These are phyloP conservation scores for Zaprionus lineosus DNA, from an alignment of 2,888 invertebrate genomes.

Conservation along the genomic window DNA sequence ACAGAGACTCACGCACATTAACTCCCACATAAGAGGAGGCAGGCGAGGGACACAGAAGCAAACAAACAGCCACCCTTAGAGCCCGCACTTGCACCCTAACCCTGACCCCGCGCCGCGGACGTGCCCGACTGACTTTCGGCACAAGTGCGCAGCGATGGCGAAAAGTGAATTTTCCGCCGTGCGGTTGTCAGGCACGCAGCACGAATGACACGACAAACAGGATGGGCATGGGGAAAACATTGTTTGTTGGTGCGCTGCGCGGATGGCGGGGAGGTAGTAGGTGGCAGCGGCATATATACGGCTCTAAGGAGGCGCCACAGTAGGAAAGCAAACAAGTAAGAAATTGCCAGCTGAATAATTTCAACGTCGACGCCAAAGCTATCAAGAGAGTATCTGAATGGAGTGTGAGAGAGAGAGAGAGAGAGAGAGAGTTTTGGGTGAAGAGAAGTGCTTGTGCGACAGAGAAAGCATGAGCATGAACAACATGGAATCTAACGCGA, in stretches of 20 bases:
- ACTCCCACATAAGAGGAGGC: no score
- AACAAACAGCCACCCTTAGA: background rate
- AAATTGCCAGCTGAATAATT: constrained; percentile 71
- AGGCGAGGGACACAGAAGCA: no score
- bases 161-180: constrained; percentile 79
- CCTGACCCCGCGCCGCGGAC: constrained; percentile 48
- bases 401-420: constrained; percentile 6
- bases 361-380: constrained; percentile 36
- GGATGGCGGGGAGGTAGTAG: background rate
- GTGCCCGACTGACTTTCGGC: constrained; percentile 79
- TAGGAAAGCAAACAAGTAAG: constrained; percentile 40
- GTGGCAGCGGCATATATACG: background rate
- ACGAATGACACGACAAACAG: constrained; percentile 40
- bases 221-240: background rate
- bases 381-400: constrained; percentile 15
- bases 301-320: background rate
- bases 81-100: constrained; percentile 13
- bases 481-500: constrained; percentile 6
- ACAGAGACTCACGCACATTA: constrained; percentile 1
- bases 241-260: no score
- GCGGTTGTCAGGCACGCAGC: constrained; percentile 66
- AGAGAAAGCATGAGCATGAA: constrained; percentile 18
- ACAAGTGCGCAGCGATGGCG: constrained; percentile 78
- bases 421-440: constrained; percentile 27
- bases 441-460: constrained; percentile 50